Evolutionary conservation across 2,797 vertebrate genomes (phyloP), one percentile per base, ranked within the genome.

Genomic region (Sphaeramia orbicularis): DNA sequence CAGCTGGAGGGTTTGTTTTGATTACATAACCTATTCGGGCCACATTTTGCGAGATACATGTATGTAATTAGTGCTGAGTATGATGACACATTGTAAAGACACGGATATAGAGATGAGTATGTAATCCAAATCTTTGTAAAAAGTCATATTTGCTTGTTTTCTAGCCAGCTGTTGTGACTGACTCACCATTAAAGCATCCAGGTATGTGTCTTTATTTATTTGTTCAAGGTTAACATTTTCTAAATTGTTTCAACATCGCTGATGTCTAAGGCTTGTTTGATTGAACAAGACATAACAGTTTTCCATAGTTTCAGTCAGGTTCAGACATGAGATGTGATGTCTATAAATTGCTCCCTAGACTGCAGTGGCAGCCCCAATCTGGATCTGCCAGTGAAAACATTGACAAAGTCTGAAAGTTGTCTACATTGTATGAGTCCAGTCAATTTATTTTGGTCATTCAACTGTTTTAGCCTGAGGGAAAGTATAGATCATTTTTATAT

Each of bases 91-190:
- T 18, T 61, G 30, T 36, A 57, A 53, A 60, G 71, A 49, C 47
- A 43, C 49, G 36, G 59, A 48, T 59, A n/a, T 47, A n/a, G 24
- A 57, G 41, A 50, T 65, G 65, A 15, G 70, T 77, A 65, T 68
- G 21, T 24, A 50, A 51, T 36, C 16, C 27, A 18, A 54, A 48
- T 60, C 5, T 41, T 38, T 38, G 67, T 79, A 21, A 81, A 18
- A 19, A 59, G 11, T 49, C 57, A 62, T 71, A 55, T 86, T 69
- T 90, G 18, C 35, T 87, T 85, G 62, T 86, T 86, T 90, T 85
- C 60, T 43, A 95, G 93, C 86, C 90, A 66, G 56, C 81, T 61
- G 78, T 81, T 89, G 91, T 86, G 84, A 94, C 92, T 15, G 90
- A 92, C 27, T 81, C 90, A 74, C 88, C 90, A 1, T 52, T 60